Conservation (phyloP, 2,113 vertebrate genomes). For the Phalacrocorax brasilianus region DNA sequence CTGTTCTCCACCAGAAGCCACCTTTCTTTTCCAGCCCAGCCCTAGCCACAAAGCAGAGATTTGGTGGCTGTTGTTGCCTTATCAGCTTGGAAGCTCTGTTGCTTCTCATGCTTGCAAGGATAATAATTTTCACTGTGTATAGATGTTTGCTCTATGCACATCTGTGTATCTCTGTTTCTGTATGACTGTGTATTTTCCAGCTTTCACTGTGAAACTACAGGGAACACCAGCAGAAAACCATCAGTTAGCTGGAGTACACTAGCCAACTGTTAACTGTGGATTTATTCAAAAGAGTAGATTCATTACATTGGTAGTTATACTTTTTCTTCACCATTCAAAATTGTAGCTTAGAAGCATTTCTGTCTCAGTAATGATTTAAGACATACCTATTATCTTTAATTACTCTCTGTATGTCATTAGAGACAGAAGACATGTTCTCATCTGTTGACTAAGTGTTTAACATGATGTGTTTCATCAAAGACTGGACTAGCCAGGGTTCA, state of each 20-base stretch:
- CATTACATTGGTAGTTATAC: not conserved
- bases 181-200: not conserved
- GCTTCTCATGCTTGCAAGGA: not conserved
- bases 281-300: not conserved
- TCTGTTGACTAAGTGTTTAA: conserved; percentile 18
- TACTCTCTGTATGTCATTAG: not conserved
- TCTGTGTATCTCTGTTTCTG: not conserved
- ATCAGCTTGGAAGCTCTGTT: not conserved
- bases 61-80: not conserved
- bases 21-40: not conserved
- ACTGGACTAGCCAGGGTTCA: not conserved
- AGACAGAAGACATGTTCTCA: not conserved
- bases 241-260: not conserved
- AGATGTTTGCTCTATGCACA: not conserved
- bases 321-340: not conserved
- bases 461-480: conserved; percentile 27
- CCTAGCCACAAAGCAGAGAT: not conserved
- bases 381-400: not conserved
- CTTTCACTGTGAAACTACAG: not conserved
- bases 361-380: not conserved
- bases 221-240: not conserved
- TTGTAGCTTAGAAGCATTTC: not conserved
- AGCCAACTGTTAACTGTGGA: not conserved
- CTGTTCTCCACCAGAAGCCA: not conserved
- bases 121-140: not conserved